Conservation (phyloP, 2,888 invertebrate genomes). For the Alcis repandata region DNA sequence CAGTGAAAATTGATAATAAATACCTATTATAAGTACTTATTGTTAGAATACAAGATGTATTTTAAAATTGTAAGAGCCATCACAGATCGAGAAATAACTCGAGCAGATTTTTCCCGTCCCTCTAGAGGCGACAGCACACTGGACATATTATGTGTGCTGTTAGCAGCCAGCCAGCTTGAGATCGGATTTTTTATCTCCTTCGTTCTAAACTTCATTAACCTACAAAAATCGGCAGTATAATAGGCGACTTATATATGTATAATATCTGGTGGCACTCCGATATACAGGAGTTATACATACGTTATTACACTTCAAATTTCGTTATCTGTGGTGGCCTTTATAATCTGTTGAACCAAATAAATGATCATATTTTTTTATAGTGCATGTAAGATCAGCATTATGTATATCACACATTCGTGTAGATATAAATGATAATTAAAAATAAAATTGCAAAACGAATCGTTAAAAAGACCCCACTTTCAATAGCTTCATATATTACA, state of each 20-base stretch:
- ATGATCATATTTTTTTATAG: background rate
- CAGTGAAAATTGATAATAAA: conserved; percentile 1
- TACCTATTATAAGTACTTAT: conserved; percentile 5
- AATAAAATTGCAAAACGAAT: background rate
- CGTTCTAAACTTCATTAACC: too few relatives aligned
- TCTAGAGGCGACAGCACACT: too few relatives aligned
- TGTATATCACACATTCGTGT: background rate
- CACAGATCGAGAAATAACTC: background rate
- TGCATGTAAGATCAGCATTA: background rate
- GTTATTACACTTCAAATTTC: background rate
- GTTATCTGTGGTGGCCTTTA: background rate
- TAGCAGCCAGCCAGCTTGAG: too few relatives aligned
- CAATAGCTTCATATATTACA: conserved; percentile 1
- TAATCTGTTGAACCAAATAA: background rate
- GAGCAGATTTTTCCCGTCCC: too few relatives aligned
- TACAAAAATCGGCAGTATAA: too few relatives aligned
- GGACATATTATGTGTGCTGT: too few relatives aligned
- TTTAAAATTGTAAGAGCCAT: background rate
- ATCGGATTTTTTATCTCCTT: too few relatives aligned
- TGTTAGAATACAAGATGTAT: too few relatives aligned
- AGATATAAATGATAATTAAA: background rate
- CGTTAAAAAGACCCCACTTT: background rate
- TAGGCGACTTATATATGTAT: too few relatives aligned
- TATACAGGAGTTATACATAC: too few relatives aligned
- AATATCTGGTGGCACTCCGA: too few relatives aligned